Evolutionary conservation across 2,113 vertebrate species (phyloP), one percentile per base, ranked within the genome.

Genomic region (Erinaceus europaeus): DNA sequence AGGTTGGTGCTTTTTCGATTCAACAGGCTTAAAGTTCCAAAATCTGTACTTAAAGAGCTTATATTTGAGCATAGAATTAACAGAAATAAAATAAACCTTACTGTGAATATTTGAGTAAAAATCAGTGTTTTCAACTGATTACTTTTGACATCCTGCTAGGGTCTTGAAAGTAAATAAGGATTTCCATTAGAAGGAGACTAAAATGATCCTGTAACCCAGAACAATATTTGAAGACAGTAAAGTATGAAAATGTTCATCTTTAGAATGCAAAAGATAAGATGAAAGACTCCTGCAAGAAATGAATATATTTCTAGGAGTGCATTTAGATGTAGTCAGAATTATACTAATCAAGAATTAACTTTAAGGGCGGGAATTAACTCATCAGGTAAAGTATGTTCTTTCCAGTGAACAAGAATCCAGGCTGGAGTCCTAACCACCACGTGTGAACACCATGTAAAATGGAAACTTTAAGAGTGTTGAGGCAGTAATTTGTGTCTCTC

Each of bases 61-160:
- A 88, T 68, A 62, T 90, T 61, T 57, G 34, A 94, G 69, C 15
- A 72, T 74, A 91, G 44, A 89, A 93, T 91, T 89, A 92, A 75
- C 65, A 89, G 38, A 73, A 89, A 48, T 87, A 94, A 84, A 85
- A 53, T 21, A 62, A 64, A 10, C 79, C 89, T 93, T 50, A 75
- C 18, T 87, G 61, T 85, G 78, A 93, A 62, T 9, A 89, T 34
- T 15, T 87, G 23, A 9, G 20, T 91, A 61, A 32, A 78, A 90
- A 88, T 92, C 81, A 77, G 46, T 91, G 57, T 77, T 34, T 71
- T 18, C 32, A 62, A 25, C 10, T 84, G 73, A 90, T 87, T 87
- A 93, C 36, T 92, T 86, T 64, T 86, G 89, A 89, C 42, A 84
- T 29, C 53, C 53, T 53, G 36, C 67, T 62, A 15, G 81, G 38